A percentile compares a stretch with the other conserved stretches of the same genome.
phyloP scores from a whole-genome alignment of 2,113 vertebrate genomes.

The Motacilla tschutschensis region DNA sequence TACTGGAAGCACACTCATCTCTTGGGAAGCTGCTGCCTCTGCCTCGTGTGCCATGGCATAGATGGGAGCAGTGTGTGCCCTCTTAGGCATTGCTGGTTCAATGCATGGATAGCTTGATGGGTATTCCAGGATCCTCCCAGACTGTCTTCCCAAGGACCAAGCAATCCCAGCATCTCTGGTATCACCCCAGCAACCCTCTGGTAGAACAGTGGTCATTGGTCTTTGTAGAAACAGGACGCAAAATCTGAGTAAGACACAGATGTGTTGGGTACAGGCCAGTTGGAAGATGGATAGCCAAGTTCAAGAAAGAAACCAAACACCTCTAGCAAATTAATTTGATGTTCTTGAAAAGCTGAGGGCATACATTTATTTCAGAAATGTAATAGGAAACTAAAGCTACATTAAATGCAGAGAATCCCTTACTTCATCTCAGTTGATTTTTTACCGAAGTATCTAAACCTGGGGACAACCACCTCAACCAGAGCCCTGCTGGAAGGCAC shows the following conservation, averaged over 20 bases:
- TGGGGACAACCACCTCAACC: neutral
- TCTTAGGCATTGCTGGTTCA: neutral
- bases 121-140: neutral
- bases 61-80: neutral
- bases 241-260: neutral
- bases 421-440: neutral
- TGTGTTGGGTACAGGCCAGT: neutral
- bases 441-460: neutral
- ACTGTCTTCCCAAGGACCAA: neutral
- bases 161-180: neutral
- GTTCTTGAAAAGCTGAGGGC: neutral
- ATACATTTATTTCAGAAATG: neutral
- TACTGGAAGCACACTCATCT: neutral
- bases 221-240: neutral
- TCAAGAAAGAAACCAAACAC: neutral
- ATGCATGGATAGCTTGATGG: neutral
- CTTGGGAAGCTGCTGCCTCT: neutral
- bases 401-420: neutral
- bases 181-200: neutral
- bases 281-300: neutral
- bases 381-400: neutral
- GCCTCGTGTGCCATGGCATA: neutral
- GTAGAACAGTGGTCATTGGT: neutral
- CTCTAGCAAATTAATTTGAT: neutral
- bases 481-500: neutral